phyloP scores from a whole-genome alignment of 2,888 invertebrate species.

The Hydroisotoma schaefferi region DNA sequence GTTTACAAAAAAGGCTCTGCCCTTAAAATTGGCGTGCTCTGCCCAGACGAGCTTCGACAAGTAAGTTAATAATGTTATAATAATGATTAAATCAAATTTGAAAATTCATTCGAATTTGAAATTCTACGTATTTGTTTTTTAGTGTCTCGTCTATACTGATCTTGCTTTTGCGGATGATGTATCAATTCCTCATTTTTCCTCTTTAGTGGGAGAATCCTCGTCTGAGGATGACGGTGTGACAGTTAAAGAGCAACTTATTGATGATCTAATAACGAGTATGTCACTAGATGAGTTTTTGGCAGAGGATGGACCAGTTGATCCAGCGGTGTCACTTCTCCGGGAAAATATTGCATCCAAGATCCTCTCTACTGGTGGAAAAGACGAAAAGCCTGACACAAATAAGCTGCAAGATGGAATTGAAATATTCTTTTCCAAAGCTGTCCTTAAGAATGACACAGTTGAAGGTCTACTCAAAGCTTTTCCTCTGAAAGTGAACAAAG shows the following conservation, averaged over 20 bases:
- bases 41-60: conserved; percentile 34
- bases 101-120: no score
- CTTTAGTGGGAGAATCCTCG: conserved; percentile 20
- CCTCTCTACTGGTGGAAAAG: conserved; percentile 5
- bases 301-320: conserved; percentile 37
- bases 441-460: conserved; percentile 7
- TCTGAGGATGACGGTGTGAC: conserved; percentile 11
- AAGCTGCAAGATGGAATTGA: conserved; percentile 25
- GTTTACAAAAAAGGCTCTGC: conserved; percentile 27
- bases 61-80: no score
- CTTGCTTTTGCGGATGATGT: conserved; percentile 44
- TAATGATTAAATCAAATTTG: not conserved
- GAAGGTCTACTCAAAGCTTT: conserved; percentile 22
- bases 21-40: conserved; percentile 26
- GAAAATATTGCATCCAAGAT: conserved; percentile 27
- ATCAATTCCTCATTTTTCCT: conserved; percentile 36
- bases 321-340: conserved; percentile 20
- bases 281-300: conserved; percentile 28
- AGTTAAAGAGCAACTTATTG: conserved; percentile 38
- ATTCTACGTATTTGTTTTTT: no score
- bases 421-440: conserved; percentile 26
- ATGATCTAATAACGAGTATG: conserved; percentile 34
- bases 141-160: conserved; percentile 41
- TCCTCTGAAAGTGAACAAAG: conserved; percentile 27
- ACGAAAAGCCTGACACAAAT: not conserved